Conservation (phyloP, 2,797 vertebrate species). For the Fundulus diaphanus region DNA sequence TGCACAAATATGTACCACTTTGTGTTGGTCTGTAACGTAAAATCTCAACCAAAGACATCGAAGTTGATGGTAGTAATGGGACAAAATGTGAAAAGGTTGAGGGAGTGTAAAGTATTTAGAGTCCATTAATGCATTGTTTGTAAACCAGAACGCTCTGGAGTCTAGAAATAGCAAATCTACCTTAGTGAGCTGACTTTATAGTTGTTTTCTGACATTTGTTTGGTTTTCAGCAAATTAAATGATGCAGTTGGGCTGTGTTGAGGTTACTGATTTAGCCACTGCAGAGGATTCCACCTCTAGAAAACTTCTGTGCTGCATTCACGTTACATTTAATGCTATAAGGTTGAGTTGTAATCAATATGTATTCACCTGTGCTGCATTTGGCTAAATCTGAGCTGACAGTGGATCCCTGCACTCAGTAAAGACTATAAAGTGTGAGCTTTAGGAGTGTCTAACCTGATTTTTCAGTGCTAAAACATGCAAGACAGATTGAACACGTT, state of each 20-base stretch:
- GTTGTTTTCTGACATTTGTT: neutral
- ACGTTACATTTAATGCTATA: conserved; percentile 4
- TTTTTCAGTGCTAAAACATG: neutral
- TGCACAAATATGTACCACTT: neutral
- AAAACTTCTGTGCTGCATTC: neutral
- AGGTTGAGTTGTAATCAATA: neutral
- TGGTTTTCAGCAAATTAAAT: neutral
- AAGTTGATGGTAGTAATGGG: neutral
- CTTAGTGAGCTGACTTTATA: neutral
- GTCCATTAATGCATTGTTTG: neutral
- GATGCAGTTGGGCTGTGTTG: neutral
- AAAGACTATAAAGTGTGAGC: neutral
- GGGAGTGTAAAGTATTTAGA: neutral
- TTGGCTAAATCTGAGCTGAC: conserved; percentile 1
- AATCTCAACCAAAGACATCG: neutral
- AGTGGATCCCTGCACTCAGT: neutral
- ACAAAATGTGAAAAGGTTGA: no score
- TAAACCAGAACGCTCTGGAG: neutral
- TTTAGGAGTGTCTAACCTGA: neutral
- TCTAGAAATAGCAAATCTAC: conserved; percentile 3
- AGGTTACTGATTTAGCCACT: neutral
- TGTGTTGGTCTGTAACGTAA: neutral
- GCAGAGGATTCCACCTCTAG: neutral
- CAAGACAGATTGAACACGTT: neutral
- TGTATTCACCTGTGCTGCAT: neutral